Evolutionary conservation across 2,888 invertebrate species (phyloP).

Genomic region (Eulithis prunata): DNA sequence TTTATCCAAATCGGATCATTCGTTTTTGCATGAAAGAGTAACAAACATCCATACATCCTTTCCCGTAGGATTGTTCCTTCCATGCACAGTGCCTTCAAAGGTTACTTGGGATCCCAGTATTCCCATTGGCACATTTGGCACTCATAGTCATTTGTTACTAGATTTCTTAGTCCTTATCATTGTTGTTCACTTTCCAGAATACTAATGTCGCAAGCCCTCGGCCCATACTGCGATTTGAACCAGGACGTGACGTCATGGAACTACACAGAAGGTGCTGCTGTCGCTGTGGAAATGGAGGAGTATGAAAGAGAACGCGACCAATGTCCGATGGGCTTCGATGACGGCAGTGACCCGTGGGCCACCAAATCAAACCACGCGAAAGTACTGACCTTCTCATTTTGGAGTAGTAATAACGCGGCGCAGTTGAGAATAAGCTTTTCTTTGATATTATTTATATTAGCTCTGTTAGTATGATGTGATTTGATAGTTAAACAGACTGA

Average conservation of each 20-base stretch:
- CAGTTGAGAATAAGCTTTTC: slow-evolving; percentile 46
- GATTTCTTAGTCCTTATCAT: too few relatives aligned
- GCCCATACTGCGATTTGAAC: slow-evolving; percentile 94
- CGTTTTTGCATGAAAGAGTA: too few relatives aligned
- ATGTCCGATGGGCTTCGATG: slow-evolving; percentile 99
- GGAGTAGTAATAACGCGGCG: slow-evolving; percentile 61
- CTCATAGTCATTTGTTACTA: too few relatives aligned
- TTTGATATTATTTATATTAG: slow-evolving; percentile 49
- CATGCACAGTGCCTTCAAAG: too few relatives aligned
- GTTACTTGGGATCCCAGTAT: too few relatives aligned
- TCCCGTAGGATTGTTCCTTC: too few relatives aligned
- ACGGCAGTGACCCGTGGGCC: slow-evolving; percentile 94
- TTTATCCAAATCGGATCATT: too few relatives aligned
- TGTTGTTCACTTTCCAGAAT: slow-evolving; percentile 60
- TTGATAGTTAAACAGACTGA: slow-evolving; percentile 39
- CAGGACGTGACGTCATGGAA: slow-evolving; percentile 96
- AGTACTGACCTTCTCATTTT: slow-evolving; percentile 84
- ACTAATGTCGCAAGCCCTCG: slow-evolving; percentile 92
- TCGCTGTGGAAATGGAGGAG: slow-evolving; percentile 95
- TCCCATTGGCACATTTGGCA: too few relatives aligned
- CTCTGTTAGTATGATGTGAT: slow-evolving; percentile 48
- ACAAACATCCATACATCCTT: too few relatives aligned
- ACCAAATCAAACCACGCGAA: slow-evolving; percentile 89
- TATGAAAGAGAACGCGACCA: slow-evolving; percentile 97
- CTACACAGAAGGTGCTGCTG: slow-evolving; percentile 96